These are phyloP conservation scores for Papilio polytes DNA, from an alignment of 1,140 invertebrate species.

Conservation along the genomic window DNA sequence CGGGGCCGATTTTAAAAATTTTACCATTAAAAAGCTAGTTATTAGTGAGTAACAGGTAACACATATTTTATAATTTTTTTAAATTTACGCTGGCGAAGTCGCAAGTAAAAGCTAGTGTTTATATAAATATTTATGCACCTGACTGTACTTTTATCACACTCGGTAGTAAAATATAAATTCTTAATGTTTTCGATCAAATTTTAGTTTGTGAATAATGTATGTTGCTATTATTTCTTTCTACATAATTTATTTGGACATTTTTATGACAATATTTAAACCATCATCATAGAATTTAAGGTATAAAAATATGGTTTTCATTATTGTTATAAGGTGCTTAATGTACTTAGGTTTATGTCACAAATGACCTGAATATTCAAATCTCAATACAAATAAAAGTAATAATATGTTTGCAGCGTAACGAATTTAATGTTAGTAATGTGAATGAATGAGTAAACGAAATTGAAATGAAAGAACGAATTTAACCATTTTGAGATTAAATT, in stretches of 20 bases:
- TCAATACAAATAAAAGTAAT: background rate
- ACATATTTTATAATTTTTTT: too few relatives aligned
- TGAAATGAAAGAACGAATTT: background rate
- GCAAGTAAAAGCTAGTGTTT: too few relatives aligned
- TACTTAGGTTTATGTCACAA: constrained; percentile 1
- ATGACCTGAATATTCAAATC: constrained; percentile 1
- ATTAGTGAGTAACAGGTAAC: too few relatives aligned
- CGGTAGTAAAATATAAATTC: background rate
- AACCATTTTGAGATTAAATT: background rate
- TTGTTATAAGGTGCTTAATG: background rate
- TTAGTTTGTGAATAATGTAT: background rate
- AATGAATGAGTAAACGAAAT: background rate
- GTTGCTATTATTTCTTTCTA: background rate
- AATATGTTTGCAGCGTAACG: background rate
- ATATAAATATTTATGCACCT: too few relatives aligned
- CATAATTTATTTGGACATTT: background rate
- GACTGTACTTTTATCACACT: too few relatives aligned
- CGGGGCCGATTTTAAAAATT: too few relatives aligned
- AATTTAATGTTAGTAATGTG: background rate
- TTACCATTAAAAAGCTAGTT: too few relatives aligned
- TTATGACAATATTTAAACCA: background rate
- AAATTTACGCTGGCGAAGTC: too few relatives aligned
- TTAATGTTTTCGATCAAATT: background rate
- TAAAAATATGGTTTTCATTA: background rate
- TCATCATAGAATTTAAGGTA: background rate